Conservation (phyloP, 2,888 invertebrate species). For the Anarsia innoxiella region DNA sequence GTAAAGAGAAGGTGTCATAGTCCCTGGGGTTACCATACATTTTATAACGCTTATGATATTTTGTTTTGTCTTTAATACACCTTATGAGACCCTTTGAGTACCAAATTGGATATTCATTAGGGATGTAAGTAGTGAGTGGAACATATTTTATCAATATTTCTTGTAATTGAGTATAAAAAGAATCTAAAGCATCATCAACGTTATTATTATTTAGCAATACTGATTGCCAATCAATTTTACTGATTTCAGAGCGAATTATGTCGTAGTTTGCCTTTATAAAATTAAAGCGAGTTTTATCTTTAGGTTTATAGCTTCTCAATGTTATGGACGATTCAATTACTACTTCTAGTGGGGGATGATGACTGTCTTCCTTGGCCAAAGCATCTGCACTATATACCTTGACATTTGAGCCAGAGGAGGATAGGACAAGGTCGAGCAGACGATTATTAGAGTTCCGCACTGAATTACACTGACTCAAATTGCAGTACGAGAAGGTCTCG, state of each 20-base stretch:
- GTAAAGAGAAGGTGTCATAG: constrained; percentile 14
- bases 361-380: neutral
- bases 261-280: neutral
- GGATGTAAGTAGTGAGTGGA: neutral
- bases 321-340: neutral
- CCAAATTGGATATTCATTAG: constrained; percentile 1
- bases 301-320: neutral
- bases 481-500: neutral
- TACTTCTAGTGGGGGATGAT: constrained; percentile 4
- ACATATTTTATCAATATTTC: neutral
- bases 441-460: neutral
- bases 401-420: neutral
- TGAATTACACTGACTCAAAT: neutral
- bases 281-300: constrained; percentile 1
- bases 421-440: constrained; percentile 3
- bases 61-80: constrained; percentile 14
- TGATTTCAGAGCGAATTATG: neutral
- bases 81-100: neutral
- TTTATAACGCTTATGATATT: constrained; percentile 14
- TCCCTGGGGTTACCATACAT: constrained; percentile 14
- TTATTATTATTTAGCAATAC: neutral
- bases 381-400: neutral
- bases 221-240: neutral
- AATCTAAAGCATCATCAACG: neutral
- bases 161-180: neutral